Percentiles rank a stretch among this genome's conserved stretches.
Evolutionary conservation across 35 echinoderm and acorn worm genomes (phyloP).

Genomic region (Eucidaris tribuloides): DNA sequence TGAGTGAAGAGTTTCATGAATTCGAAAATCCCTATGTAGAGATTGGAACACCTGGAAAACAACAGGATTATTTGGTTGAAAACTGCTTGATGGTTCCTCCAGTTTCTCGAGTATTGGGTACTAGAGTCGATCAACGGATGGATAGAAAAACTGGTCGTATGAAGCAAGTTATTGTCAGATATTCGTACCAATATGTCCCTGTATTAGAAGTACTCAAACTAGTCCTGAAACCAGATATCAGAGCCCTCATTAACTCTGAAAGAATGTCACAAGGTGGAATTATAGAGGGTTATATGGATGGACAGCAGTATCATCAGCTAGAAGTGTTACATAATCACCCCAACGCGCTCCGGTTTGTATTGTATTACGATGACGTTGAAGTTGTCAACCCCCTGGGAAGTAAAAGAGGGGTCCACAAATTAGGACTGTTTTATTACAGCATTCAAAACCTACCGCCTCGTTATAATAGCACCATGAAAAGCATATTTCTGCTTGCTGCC

Average conservation of each 20-base stretch:
- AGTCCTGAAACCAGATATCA: slow-evolving; percentile 15
- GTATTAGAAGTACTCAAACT: slow-evolving; percentile 15
- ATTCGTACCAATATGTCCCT: slow-evolving; percentile 53
- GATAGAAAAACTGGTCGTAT: slow-evolving; percentile 46
- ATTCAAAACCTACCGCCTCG: slow-evolving; percentile 43
- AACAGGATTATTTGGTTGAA: slow-evolving; percentile 44
- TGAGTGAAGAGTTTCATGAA: slow-evolving; percentile 30
- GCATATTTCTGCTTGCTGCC: slow-evolving; percentile 34
- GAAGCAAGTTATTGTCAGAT: slow-evolving; percentile 36
- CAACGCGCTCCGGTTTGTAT: slow-evolving; percentile 23
- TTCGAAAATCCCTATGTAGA: slow-evolving; percentile 40
- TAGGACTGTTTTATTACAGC: slow-evolving; percentile 66
- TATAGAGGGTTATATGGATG: slow-evolving; percentile 26
- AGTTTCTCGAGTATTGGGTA: slow-evolving; percentile 30
- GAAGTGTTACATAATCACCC: slow-evolving; percentile 24
- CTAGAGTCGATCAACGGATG: slow-evolving; percentile 31
- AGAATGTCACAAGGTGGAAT: neutral
- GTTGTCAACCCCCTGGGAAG: slow-evolving; percentile 44
- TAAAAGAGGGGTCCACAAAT: slow-evolving; percentile 53
- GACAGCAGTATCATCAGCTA: neutral
- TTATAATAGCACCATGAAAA: slow-evolving; percentile 23
- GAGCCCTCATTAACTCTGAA: slow-evolving; percentile 19
- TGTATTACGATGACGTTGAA: slow-evolving; percentile 70
- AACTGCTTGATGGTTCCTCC: slow-evolving; percentile 33
- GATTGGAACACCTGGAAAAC: slow-evolving; percentile 12